Base-by-base conservation (phyloP, 2,113 vertebrate species). In the Telmatochromis sp. region DNA sequence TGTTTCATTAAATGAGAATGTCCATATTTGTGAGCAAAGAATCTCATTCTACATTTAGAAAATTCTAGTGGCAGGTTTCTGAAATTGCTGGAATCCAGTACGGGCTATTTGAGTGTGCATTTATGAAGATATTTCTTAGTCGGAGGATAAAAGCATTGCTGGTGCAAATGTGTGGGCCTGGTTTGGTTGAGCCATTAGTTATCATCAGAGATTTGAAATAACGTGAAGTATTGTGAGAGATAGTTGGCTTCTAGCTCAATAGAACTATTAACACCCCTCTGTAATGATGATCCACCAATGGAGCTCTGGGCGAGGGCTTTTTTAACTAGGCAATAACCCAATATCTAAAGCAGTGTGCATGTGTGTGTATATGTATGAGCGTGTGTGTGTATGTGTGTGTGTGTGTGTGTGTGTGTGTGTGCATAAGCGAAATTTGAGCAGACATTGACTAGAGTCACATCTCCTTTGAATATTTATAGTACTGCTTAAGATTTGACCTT, bases 401-500 rank as follows among this genome's bases (percentile, higher is more conserved):
- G 21, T 51, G 47, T 26, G 54, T 57, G 21, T 84, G 28, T 49
- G 47, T 83, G 37, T 42, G 28, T 81, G 68, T 81, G 54, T 73
- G 14, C 68, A 80, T 75, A 81, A 81, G 70, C 2, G 78, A 91
- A 93, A 94, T 91, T 33, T 85, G 91, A 94, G 91, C 75, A 86
- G 82, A 86, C 83, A 42, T 6, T 79, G 51, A 92, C 60, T 9
- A 75, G 73, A 87, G 81, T 91, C 87, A 83, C 81, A 85, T 93
- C 89, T 92, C 89, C 86, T 89, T 91, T 91, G 60, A 91, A 89
- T 94, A 94, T 94, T 92, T 90, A 91, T 93, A 95, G 87, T 86
- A 81, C 87, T 89, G 89, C 91, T 93, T 90, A 90, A 93, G 86
- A 93, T 87, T 47, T 93, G 94, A 95, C 94, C 94, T 93, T 94